Percentiles rank a stretch among this genome's conserved stretches.
phyloP scores from a whole-genome alignment of 2,797 vertebrate species.

The Crypturellus tataupa region DNA sequence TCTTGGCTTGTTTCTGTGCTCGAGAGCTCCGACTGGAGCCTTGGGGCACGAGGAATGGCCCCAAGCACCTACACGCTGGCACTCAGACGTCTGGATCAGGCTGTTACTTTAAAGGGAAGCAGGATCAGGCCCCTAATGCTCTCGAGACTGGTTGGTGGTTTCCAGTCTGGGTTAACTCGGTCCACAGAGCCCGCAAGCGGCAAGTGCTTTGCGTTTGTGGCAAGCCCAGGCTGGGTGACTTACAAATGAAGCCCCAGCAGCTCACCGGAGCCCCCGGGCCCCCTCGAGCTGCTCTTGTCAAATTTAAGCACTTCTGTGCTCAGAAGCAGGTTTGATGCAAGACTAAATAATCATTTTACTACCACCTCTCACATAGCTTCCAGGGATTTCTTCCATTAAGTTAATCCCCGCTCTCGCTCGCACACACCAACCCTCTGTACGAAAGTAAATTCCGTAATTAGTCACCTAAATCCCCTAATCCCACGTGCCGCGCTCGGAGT shows the following conservation, averaged over 20 bases:
- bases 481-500: neutral
- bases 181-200: neutral
- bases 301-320: neutral
- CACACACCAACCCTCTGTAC: neutral
- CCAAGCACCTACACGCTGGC: neutral
- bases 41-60: neutral
- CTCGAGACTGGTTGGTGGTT: neutral
- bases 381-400: conserved; percentile 57
- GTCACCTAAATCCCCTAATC: conserved; percentile 4
- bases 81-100: neutral
- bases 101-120: neutral
- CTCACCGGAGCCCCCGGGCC: neutral
- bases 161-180: neutral
- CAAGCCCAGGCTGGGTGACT: neutral
- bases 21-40: neutral
- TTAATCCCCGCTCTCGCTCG: conserved; percentile 55
- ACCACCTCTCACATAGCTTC: conserved; percentile 44
- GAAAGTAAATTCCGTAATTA: conserved; percentile 66
- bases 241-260: neutral
- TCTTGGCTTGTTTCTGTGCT: neutral
- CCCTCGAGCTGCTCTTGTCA: neutral
- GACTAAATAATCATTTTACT: conserved; percentile 35
- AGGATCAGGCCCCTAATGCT: neutral
- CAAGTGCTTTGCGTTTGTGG: neutral
- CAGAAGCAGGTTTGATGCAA: conserved; percentile 46